A percentile compares a stretch with the other conserved stretches of the same genome.
phyloP scores from a whole-genome alignment of 2,113 vertebrate genomes.

The Hemiscyllium ocellatum region DNA sequence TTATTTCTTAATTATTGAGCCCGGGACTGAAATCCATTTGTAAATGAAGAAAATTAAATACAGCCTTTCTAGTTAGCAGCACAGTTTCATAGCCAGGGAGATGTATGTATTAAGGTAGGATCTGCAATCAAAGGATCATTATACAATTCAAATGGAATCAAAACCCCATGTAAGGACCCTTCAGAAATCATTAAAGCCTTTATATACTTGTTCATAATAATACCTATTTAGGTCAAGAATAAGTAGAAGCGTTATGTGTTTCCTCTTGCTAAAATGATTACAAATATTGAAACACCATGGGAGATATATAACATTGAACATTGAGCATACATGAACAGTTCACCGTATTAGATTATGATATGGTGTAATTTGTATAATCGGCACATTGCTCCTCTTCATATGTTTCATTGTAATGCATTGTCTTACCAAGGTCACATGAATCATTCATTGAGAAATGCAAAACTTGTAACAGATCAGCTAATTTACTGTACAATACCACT shows the following conservation, averaged over 20 bases:
- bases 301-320: not conserved
- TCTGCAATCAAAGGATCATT: slow-evolving; percentile 12
- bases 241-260: not conserved
- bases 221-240: slow-evolving; percentile 11
- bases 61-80: not conserved
- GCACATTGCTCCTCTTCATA: not conserved
- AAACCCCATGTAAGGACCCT: not conserved
- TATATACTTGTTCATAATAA: slow-evolving; percentile 6
- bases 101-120: not conserved
- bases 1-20: not conserved
- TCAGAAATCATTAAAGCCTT: slow-evolving; percentile 13
- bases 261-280: not conserved
- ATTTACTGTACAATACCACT: not conserved
- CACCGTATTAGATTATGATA: not conserved
- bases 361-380: not conserved
- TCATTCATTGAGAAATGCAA: not conserved
- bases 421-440: not conserved
- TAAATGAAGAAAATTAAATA: slow-evolving; percentile 3
- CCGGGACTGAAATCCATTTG: not conserved
- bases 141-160: not conserved
- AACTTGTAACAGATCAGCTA: not conserved
- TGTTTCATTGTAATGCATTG: not conserved
- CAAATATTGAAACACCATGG: not conserved
- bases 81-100: slow-evolving; percentile 19
- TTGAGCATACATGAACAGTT: not conserved